Evolutionary conservation across 2,113 vertebrate species (phyloP), one percentile per base, ranked within the genome.

Genomic region (Melanerpes formicivorus): DNA sequence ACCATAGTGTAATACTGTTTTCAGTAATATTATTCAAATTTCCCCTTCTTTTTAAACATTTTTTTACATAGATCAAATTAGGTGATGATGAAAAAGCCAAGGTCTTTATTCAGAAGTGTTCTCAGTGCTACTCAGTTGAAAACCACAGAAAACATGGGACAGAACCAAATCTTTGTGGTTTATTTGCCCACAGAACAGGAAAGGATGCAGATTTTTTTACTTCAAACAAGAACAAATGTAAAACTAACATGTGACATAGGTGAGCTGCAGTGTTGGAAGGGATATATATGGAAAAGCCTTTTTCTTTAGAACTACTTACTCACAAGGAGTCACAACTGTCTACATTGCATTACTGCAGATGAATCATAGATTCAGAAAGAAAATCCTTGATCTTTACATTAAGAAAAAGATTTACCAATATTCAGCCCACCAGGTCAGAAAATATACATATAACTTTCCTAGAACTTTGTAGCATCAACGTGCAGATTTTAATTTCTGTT

Each of bases 161-260:
- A 7, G 98, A 98, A 11, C 97, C 98, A 70, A 98, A 98, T 93
- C 97, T 99, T 62, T 98, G 97, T 97, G 97, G 97, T 60, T 94
- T 99, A 30, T 97, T 98, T 82, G 98, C 98, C 23, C 75, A 93
- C 50, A 97, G 98, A 97, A 98, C 98, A 4, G 98, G 98, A 59
- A 95, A 98, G 95, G 96, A 97, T 12, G 92, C 95, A 46, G 98
- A 56, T 98, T 82, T 96, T 97, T 96, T 77, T 98, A 98, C 60
- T 98, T 98, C 98, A 81, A 99, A 99, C 93, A 98, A 98, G 96
- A 98, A 94, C 91, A 99, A 98, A 98, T 97, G 98, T 98, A 97
- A 95, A 95, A 54, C 14, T 42, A 92, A 63, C 8, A 37, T 18
- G 13, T 55, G 46, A 21, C 25, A 25, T 44, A 22, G 46, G 44